Evolutionary conservation across 2,888 invertebrate species (phyloP), one percentile per base, ranked within the genome.

Genomic region (Ormia ochracea): DNA sequence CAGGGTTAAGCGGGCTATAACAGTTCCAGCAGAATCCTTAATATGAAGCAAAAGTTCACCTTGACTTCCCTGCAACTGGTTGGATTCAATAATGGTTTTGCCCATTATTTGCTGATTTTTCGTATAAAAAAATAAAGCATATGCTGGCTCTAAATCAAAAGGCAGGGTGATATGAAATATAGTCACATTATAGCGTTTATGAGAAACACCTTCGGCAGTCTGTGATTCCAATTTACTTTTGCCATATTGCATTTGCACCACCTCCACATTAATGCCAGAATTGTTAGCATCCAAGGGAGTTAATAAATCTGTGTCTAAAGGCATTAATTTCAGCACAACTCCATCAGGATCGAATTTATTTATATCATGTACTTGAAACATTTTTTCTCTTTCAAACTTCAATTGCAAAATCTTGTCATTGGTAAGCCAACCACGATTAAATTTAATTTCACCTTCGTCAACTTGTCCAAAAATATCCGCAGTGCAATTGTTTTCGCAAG

Each of bases 381-480:
- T 94, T 87, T 94, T 93, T 85, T 95, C 94, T 83, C 93, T 92
- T 23, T 85, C 87, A 85, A 96, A 92, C 89, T 96, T 96, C 81
- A 97, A 92, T 88, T 97, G 96, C 52, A 97, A 90, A 66, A 95
- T 91, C 7, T 83, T 83, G 88, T 96, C 96, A 43, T 94, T 95
- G 12, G 85, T 88, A 19, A 97, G 91, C 97, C 97, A 97, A n/a
- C 97, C 97, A 83, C 93, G 92, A 85, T 94, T 94, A n/a, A 95
- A 89, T 82, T 87, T 85, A 12, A 77, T 54, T 23, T 84, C 82
- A 2, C 70, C 84, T 0, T 75, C 54, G 0, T 38, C 58, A 9
- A 73, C 65, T 9, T 85, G 56, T 0, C 80, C 80, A 52, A 80
- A 76, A 7, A 76, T 36, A 58, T 80, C 80, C 1, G 52, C 63